Conservation (phyloP, 1,140 invertebrate genomes). For the Monochamus saltuarius region DNA sequence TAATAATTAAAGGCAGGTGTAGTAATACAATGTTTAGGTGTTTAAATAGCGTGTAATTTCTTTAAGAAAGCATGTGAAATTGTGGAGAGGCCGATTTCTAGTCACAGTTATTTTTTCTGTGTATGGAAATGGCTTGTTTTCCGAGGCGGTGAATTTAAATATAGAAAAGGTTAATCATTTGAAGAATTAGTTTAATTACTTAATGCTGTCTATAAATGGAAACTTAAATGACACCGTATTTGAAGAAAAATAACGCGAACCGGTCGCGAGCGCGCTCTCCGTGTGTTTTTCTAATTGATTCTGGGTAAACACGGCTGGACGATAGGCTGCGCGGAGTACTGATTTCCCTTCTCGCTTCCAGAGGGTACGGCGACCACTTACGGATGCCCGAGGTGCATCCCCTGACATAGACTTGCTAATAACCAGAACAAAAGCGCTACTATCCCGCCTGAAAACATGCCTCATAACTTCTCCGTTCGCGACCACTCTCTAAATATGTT, state of each 20-base stretch:
- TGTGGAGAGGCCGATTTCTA: too few species aligned
- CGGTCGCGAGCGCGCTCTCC: background rate
- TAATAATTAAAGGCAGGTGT: too few species aligned
- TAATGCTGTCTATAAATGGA: slow-evolving; percentile 6
- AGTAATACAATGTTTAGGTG: too few species aligned
- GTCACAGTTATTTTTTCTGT: too few species aligned
- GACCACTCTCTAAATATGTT: slow-evolving; percentile 39
- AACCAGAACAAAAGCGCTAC: slow-evolving; percentile 43
- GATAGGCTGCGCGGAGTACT: background rate
- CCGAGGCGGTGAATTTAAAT: too few species aligned
- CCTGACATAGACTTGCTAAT: slow-evolving; percentile 33
- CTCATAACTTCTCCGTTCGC: slow-evolving; percentile 1
- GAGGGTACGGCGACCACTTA: too few species aligned
- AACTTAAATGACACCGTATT: background rate
- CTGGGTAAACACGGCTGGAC: background rate
- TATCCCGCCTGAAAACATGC: slow-evolving; percentile 40
- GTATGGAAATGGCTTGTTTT: too few species aligned
- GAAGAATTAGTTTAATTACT: slow-evolving; percentile 8
- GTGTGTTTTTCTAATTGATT: slow-evolving; percentile 8
- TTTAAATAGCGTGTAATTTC: too few species aligned
- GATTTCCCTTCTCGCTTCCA: too few species aligned
- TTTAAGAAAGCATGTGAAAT: too few species aligned
- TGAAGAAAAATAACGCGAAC: slow-evolving; percentile 3
- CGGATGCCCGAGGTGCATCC: background rate
- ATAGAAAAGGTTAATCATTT: background rate